Evolutionary conservation across 2,797 vertebrate species (phyloP).

Genomic region (Amblyraja radiata): DNA sequence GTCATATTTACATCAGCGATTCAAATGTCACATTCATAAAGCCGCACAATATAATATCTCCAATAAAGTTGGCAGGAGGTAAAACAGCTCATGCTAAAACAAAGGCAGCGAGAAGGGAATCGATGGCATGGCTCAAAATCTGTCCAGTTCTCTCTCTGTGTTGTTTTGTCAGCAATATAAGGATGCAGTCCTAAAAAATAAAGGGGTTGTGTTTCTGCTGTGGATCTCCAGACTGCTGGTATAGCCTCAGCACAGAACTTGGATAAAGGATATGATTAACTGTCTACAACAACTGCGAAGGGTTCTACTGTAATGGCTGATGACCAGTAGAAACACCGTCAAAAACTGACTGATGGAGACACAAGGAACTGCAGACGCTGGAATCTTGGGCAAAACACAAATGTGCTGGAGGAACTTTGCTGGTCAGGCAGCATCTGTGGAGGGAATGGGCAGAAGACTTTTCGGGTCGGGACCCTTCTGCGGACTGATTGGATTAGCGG

Average conservation of each 20-base stretch:
- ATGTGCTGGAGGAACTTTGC: no score
- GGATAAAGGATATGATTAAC: not conserved
- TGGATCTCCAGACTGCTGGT: not conserved
- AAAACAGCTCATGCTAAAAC: not conserved
- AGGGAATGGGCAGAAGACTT: no score
- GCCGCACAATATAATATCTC: not conserved
- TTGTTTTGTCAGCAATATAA: not conserved
- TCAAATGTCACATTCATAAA: not conserved
- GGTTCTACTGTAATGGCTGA: not conserved
- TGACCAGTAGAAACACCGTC: not conserved
- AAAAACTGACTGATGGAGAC: not conserved
- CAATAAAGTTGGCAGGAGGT: not conserved
- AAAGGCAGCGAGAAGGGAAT: not conserved
- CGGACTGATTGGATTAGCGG: no score
- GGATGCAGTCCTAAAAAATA: conserved; percentile 18
- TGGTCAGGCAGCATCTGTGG: no score
- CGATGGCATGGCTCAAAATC: not conserved
- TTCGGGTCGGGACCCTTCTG: no score
- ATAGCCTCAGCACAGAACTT: not conserved
- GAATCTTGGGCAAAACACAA: no score
- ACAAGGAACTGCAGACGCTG: no score
- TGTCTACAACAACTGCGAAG: not conserved
- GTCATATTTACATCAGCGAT: not conserved
- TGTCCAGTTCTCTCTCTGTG: not conserved
- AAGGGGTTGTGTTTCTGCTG: not conserved